Base-by-base conservation (phyloP, 2,888 invertebrate genomes). In the Micoletzkya japonica region DNA sequence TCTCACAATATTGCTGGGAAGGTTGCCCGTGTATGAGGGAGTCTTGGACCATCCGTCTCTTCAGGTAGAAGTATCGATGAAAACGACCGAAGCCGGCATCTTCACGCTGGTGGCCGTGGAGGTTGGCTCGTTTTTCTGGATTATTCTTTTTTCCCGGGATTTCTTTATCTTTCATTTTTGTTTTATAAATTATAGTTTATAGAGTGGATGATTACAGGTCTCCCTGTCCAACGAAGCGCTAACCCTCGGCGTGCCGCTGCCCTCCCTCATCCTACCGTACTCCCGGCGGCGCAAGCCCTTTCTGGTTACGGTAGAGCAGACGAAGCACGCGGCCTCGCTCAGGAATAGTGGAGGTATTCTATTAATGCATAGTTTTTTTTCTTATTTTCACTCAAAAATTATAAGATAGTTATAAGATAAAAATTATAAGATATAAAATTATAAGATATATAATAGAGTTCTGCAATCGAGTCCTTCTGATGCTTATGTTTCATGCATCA, bases 51-150 rank as follows among this genome's bases (percentile, higher is more conserved):
- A n/a, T n/a, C n/a, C n/a, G n/a, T n/a, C n/a, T n/a, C n/a, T n/a
- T n/a, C n/a, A n/a, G n/a, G 7, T 66, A 24, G 30, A 36, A 54
- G 17, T 66, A 28, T 52, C 52, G 32, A 54, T 28, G 14, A 30
- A 37, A 1, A 37, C 37, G 1, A 66, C 20, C n/a, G 39, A 66
- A 37, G 54, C 54, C 28, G 64, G 64, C 34, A 66, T 66, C 14
- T 66, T 66, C 54, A 54, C 37, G 37, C 37, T 66, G 37, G 26
- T 54, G 17, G 26, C 10, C 28, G 52, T 66, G 1, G 64, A 66
- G 64, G 64, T 66, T 14, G 54, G 54, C 10, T 2, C 1, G 28
- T 10, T 10, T 39, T 39, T 39, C 7, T 39, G 39, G 17, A 10
- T 7, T 17, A 39, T 39, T 10, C 17, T 17, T 17, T 7, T 39